phyloP scores from a whole-genome alignment of 53 echinoderm and acorn worm genomes.

The Temnopleurus reevesii region DNA sequence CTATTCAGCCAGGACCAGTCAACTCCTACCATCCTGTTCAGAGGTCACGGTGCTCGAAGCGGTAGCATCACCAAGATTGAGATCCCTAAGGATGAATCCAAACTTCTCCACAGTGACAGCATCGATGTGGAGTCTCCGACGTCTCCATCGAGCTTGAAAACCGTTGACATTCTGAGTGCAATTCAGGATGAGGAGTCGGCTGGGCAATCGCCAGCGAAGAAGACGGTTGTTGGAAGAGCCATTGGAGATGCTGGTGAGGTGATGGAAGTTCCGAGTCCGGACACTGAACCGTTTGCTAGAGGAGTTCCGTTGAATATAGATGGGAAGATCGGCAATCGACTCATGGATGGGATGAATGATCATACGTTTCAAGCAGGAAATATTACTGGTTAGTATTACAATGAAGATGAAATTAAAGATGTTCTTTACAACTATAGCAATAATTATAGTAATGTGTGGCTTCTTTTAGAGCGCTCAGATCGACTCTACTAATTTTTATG shows the following conservation, averaged over 20 bases:
- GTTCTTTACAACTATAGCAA: no score
- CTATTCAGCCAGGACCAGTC: conserved; percentile 33
- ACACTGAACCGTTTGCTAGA: conserved; percentile 39
- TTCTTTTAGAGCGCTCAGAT: not conserved
- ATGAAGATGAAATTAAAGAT: not conserved
- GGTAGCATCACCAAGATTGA: conserved; percentile 40
- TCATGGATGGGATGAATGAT: conserved; percentile 28
- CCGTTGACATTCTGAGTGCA: conserved; percentile 2
- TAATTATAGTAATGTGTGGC: no score
- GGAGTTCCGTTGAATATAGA: conserved; percentile 48
- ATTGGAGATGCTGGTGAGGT: not conserved
- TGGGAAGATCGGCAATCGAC: conserved; percentile 54
- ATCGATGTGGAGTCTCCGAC: conserved; percentile 51
- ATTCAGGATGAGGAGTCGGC: not conserved
- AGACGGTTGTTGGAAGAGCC: conserved; percentile 19
- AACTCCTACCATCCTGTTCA: not conserved
- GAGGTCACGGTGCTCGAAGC: not conserved
- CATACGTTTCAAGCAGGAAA: not conserved
- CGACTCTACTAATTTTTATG: no score
- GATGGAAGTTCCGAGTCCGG: conserved; percentile 49
- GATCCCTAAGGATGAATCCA: conserved; percentile 46
- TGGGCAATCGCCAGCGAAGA: not conserved
- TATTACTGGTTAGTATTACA: not conserved
- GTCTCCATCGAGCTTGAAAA: not conserved
- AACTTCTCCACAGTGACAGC: conserved; percentile 55